A percentile compares a stretch with the other conserved stretches of the same genome.
Evolutionary conservation across 2,888 invertebrate genomes (phyloP).

Genomic region (Papilio elwesi): DNA sequence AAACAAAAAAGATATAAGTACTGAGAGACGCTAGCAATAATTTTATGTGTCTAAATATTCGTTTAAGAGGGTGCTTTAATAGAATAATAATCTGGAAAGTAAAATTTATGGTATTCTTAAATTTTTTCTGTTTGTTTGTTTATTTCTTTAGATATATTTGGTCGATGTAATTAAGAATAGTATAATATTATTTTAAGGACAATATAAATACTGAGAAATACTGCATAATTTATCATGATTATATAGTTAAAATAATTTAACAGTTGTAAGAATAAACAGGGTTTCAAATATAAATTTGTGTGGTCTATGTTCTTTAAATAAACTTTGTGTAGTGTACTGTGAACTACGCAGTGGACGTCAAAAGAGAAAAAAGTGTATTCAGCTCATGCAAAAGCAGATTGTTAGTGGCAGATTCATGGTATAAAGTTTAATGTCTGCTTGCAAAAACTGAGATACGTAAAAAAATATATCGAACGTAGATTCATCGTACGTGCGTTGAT

Average conservation of each 20-base stretch:
- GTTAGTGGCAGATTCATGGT: conserved; percentile 2
- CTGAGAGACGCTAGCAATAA: conserved; percentile 2
- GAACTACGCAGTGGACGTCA: neutral
- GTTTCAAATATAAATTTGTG: neutral
- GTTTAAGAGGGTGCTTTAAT: neutral
- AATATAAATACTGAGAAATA: too few species aligned
- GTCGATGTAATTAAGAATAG: too few species aligned
- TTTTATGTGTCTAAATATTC: neutral
- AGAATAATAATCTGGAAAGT: neutral
- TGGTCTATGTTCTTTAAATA: neutral
- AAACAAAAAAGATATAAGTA: conserved; percentile 15
- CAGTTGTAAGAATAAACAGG: neutral
- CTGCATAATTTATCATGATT: too few species aligned
- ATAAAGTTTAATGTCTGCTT: neutral
- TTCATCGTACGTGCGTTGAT: too few species aligned
- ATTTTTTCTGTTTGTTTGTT: too few species aligned
- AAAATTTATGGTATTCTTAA: too few species aligned
- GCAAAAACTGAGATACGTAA: neutral
- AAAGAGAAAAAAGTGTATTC: neutral
- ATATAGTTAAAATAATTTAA: too few species aligned
- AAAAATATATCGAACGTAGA: neutral
- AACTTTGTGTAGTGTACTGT: neutral
- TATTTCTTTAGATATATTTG: too few species aligned
- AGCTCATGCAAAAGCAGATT: neutral
- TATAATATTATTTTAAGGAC: too few species aligned